phyloP scores from a whole-genome alignment of 2,888 invertebrate genomes.

The Lithophane socia region DNA sequence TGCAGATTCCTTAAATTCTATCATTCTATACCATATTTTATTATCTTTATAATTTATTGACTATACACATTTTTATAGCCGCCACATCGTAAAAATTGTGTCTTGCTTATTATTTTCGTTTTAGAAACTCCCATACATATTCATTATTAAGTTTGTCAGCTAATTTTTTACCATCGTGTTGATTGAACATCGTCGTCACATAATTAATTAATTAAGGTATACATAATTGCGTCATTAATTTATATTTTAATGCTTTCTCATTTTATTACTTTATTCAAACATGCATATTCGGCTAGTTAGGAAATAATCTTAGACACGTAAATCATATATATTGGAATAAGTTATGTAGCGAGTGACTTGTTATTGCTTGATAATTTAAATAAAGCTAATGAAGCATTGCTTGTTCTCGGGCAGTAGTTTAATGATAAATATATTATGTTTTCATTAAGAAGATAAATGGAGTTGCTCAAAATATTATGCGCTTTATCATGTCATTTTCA shows the following conservation, averaged over 20 bases:
- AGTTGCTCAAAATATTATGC: slow-evolving; percentile 62
- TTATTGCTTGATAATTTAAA: slow-evolving; percentile 86
- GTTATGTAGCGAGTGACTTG: slow-evolving; percentile 77
- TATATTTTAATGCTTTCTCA: slow-evolving; percentile 80
- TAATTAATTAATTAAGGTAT: slow-evolving; percentile 87
- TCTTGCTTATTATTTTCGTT: slow-evolving; percentile 73
- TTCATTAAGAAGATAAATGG: slow-evolving; percentile 70
- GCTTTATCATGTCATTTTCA: slow-evolving; percentile 59
- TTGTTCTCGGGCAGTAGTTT: slow-evolving; percentile 69
- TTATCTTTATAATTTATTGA: slow-evolving; percentile 80
- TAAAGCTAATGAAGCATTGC: slow-evolving; percentile 83
- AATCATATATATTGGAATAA: slow-evolving; percentile 81
- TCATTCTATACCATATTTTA: slow-evolving; percentile 76
- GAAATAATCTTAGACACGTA: slow-evolving; percentile 77
- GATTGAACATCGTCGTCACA: slow-evolving; percentile 84
- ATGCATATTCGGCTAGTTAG: slow-evolving; percentile 79
- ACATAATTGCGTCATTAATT: slow-evolving; percentile 82
- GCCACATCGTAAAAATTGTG: slow-evolving; percentile 75
- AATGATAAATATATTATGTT: slow-evolving; percentile 72
- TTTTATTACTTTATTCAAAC: slow-evolving; percentile 80
- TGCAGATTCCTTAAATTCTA: slow-evolving; percentile 73
- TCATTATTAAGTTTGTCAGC: slow-evolving; percentile 82
- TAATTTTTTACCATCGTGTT: slow-evolving; percentile 84
- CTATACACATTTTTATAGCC: slow-evolving; percentile 73
- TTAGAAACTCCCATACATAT: slow-evolving; percentile 78